Conservation (phyloP, 2,113 vertebrate species). For the Corythornis cristatus region DNA sequence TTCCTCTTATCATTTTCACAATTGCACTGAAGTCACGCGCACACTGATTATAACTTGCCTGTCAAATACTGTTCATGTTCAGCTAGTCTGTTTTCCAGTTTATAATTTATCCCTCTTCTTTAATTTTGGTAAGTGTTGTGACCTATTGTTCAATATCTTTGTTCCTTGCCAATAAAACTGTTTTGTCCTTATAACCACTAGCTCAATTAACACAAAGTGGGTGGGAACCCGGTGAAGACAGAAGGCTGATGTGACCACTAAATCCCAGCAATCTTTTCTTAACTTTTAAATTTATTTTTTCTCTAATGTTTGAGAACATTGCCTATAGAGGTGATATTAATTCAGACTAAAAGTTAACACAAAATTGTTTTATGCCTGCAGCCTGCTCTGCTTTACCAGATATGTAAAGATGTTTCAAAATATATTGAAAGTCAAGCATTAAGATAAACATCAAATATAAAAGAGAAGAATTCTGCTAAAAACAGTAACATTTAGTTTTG, state of each 20-base stretch:
- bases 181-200: not conserved
- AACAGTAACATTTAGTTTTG: not conserved
- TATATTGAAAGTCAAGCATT: not conserved
- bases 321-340: not conserved
- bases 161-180: not conserved
- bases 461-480: not conserved
- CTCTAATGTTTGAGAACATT: not conserved
- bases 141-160: not conserved
- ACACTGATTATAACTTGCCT: not conserved
- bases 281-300: not conserved
- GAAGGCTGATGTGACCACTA: not conserved
- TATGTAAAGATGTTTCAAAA: not conserved
- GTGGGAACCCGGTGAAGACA: not conserved
- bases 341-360: not conserved
- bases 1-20: conserved; percentile 3
- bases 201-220: not conserved
- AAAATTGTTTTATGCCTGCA: not conserved
- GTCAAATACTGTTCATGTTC: not conserved
- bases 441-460: not conserved
- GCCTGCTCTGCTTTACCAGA: not conserved
- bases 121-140: not conserved
- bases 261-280: not conserved
- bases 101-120: not conserved
- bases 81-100: not conserved
- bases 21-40: not conserved